phyloP scores from a whole-genome alignment of 2,888 invertebrate species.

The Atherix ibis region DNA sequence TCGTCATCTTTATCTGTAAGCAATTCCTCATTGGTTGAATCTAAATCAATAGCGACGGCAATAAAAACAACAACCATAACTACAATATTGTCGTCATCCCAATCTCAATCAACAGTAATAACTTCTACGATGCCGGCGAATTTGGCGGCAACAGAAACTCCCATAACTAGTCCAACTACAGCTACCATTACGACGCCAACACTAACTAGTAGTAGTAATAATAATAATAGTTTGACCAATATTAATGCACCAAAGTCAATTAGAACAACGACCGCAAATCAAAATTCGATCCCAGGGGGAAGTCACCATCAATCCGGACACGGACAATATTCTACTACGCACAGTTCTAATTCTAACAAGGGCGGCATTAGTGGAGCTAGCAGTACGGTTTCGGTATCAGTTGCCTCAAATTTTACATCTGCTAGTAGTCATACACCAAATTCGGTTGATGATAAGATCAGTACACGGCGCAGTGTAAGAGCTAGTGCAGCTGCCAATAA shows the following conservation, averaged over 20 bases:
- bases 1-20: too few relatives aligned
- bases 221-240: conserved; percentile 1
- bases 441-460: conserved; percentile 33
- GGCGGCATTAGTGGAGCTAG: too few relatives aligned
- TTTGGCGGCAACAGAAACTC: neutral
- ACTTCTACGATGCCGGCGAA: too few relatives aligned
- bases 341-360: too few relatives aligned
- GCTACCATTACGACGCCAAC: too few relatives aligned
- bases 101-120: too few relatives aligned
- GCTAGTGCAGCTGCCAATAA: conserved; percentile 28
- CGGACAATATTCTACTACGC: too few relatives aligned
- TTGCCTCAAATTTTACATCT: conserved; percentile 4
- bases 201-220: neutral
- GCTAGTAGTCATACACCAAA: neutral
- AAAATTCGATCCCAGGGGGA: conserved; percentile 3
- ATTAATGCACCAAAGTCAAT: conserved; percentile 5
- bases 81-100: too few relatives aligned
- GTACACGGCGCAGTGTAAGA: conserved; percentile 40
- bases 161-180: neutral
- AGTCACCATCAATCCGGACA: conserved; percentile 1
- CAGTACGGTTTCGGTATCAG: conserved; percentile 1
- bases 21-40: too few relatives aligned
- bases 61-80: too few relatives aligned
- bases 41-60: too few relatives aligned
- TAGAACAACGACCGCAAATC: conserved; percentile 4